A percentile compares a stretch with the other conserved stretches of the same genome.
These are phyloP conservation scores for Sialis fuliginosa DNA, from an alignment of 2,888 invertebrate species.

Conservation along the genomic window DNA sequence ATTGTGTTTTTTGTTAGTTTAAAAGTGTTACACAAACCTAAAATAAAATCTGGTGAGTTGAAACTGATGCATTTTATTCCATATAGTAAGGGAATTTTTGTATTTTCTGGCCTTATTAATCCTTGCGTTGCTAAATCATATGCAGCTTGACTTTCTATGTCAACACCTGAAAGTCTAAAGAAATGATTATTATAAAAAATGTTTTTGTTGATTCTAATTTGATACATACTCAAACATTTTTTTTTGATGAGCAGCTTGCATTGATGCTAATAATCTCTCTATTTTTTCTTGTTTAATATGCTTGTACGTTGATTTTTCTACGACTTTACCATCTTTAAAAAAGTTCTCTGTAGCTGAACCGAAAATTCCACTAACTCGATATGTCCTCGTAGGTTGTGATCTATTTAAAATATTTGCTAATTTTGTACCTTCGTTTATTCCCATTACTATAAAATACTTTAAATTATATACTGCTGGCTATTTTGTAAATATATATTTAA, in stretches of 20 bases:
- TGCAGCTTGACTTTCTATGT: slow-evolving; percentile 71
- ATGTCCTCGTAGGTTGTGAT: slow-evolving; percentile 48
- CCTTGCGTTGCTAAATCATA: slow-evolving; percentile 79
- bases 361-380: slow-evolving; percentile 54
- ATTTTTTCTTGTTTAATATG: slow-evolving; percentile 53
- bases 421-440: slow-evolving; percentile 47
- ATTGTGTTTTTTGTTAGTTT: slow-evolving; percentile 1
- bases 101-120: slow-evolving; percentile 52
- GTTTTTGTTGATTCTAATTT: slow-evolving; percentile 4
- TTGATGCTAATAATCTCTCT: slow-evolving; percentile 54
- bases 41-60: slow-evolving; percentile 62
- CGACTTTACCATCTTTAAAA: slow-evolving; percentile 50
- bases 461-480: background rate
- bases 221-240: slow-evolving; percentile 65
- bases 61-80: slow-evolving; percentile 72
- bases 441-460: slow-evolving; percentile 38
- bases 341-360: slow-evolving; percentile 60
- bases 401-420: slow-evolving; percentile 35
- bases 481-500: slow-evolving; percentile 7
- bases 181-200: slow-evolving; percentile 5
- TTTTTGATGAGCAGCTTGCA: slow-evolving; percentile 74
- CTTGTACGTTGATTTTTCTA: slow-evolving; percentile 47
- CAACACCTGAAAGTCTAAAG: slow-evolving; percentile 54
- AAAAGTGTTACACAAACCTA: slow-evolving; percentile 38
- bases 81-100: slow-evolving; percentile 62